Base-by-base conservation (phyloP, 2,888 invertebrate species). In the Allygus modestus region DNA sequence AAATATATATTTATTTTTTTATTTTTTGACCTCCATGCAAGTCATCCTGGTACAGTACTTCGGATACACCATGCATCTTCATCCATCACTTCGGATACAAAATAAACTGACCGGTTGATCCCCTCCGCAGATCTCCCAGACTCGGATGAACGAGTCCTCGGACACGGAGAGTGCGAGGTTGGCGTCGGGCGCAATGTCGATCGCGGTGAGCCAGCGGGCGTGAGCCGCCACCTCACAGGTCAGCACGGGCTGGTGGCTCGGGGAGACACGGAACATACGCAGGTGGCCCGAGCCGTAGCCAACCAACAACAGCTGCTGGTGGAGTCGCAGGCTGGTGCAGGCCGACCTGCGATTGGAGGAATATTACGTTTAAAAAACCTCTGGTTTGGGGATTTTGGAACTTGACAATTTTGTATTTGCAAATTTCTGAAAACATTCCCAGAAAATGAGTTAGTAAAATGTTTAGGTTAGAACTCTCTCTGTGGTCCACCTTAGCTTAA, bases 261-360 rank as follows among this genome's bases (percentile, higher is more conserved):
- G 84, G 41, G 81, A 82, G 43, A 86, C 71, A 17, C 86, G 82
- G 82, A 89, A 89, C 11, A 89, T 28, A 9, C 89, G 85, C 37
- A 89, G 88, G 84, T 88, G 88, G 17, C 89, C 89, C 15, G 88
- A 89, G 15, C 89, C 89, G 84, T 89, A 89, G 31, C 86, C 88
- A 12, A 88, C 88, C 7, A 88, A 85, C 7, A 89, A 73, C 37
- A 87, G 85, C n/a, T 85, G 87, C 41, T 86, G 84, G 87, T 87
- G 88, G 28, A 88, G 65, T 51, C 87, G 86, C 4, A 89, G 58
- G 79, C 88, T 87, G 46, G 88, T 88, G 61, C 88, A 88, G 9
- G 88, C 87, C 41, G 86, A 88, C 28, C 89, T 89, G 84, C n/a
- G n/a, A n/a, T n/a, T n/a, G n/a, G n/a, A n/a, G n/a, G n/a, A n/a